Conservation (phyloP, 2,888 invertebrate species). For the Drosophila kokeensis region DNA sequence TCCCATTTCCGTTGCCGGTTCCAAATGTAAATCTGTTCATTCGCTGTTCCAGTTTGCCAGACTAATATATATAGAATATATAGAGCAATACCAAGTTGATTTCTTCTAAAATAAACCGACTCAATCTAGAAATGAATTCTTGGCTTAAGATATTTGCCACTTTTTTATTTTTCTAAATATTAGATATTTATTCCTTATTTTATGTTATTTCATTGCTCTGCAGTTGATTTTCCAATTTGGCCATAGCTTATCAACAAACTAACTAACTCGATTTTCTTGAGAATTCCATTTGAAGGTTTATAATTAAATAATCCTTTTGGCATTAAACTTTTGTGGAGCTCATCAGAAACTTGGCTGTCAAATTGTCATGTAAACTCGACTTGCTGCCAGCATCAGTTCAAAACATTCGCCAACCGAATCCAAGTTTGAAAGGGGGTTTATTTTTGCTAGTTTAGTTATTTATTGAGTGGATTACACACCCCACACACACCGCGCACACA, state of each 20-base stretch:
- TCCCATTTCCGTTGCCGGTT: neutral
- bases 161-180: no score
- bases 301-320: slow-evolving; percentile 27
- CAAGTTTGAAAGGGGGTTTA: slow-evolving; percentile 46
- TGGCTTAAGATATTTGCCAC: neutral
- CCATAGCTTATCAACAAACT: neutral
- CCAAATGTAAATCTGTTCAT: neutral
- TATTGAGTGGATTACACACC: slow-evolving; percentile 59
- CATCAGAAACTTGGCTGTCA: slow-evolving; percentile 55
- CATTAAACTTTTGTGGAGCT: slow-evolving; percentile 6
- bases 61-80: no score
- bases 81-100: neutral
- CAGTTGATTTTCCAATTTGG: neutral
- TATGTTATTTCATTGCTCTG: neutral
- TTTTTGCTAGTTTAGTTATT: slow-evolving; percentile 63
- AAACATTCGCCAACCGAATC: slow-evolving; percentile 11
- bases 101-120: neutral
- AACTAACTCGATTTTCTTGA: neutral
- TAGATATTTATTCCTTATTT: neutral
- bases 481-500: slow-evolving; percentile 12
- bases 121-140: neutral
- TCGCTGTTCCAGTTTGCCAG: neutral
- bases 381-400: slow-evolving; percentile 43
- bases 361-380: slow-evolving; percentile 69
- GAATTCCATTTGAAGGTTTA: slow-evolving; percentile 1